phyloP scores from a whole-genome alignment of 2,888 invertebrate genomes.

The Oscheius sp. region DNA sequence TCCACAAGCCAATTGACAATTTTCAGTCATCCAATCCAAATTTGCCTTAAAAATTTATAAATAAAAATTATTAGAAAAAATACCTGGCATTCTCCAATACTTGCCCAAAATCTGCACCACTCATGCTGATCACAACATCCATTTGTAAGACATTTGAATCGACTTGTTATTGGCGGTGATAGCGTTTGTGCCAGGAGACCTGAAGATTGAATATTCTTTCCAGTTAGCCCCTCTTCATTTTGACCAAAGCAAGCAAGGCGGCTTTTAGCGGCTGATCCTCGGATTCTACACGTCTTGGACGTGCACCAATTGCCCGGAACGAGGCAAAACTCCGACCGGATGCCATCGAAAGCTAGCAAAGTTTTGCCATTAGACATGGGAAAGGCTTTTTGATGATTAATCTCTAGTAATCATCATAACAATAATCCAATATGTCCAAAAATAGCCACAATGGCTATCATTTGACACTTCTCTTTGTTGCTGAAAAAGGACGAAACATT shows the following conservation, averaged over 20 bases:
- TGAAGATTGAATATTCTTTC: conserved; percentile 14
- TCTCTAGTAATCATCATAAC: no score
- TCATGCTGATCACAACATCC: conserved; percentile 68
- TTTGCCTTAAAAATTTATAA: conserved; percentile 46
- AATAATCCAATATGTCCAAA: no score
- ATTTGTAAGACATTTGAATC: conserved; percentile 63
- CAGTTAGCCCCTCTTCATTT: background rate
- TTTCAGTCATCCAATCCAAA: conserved; percentile 62
- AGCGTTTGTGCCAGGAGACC: conserved; percentile 43
- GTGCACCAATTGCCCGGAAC: conserved; percentile 24
- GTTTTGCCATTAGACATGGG: no score
- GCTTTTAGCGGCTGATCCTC: conserved; percentile 25
- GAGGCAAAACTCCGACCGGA: conserved; percentile 20
- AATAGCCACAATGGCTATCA: no score
- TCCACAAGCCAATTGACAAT: conserved; percentile 63
- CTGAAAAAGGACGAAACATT: background rate
- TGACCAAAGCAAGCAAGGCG: background rate
- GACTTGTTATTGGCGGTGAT: conserved; percentile 56
- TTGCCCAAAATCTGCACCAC: conserved; percentile 62
- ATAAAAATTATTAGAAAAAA: no score
- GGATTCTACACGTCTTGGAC: conserved; percentile 22
- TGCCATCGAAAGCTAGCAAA: no score
- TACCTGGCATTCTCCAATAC: conserved; percentile 58
- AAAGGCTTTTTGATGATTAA: no score
- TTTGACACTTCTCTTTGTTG: no score